Evolutionary conservation across 2,888 invertebrate genomes (phyloP), one percentile per base, ranked within the genome.

Genomic region (Xestia rhomboidea): DNA sequence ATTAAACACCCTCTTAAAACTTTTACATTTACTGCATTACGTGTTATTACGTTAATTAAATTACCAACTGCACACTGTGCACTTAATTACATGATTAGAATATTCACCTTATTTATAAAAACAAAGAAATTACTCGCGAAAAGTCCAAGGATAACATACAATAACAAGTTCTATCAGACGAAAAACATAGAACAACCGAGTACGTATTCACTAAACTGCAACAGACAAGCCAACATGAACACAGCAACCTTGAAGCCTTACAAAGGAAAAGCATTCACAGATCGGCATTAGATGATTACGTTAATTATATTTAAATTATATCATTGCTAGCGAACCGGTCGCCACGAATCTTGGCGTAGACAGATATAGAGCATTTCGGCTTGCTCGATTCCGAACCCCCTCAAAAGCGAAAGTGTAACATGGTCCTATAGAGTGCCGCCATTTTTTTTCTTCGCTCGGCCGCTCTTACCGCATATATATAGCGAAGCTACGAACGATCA

Each of bases 401-500:
- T 94, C 93, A 91, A 96, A 94, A 96, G 97, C 97, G 97, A 97
- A 97, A 97, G 97, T 97, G 93, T 96, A 95, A 90, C 95, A 93
- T 94, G 92, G 96, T 96, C 96, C 96, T 96, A 95, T 93, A 89
- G 92, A 91, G 90, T 87, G 90, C 87, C 92, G 94, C 92, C 93
- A 94, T 94, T 95, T 96, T 96, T 91, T 96, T 95, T 95, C 92
- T 93, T 94, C 96, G 96, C 92, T 95, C 96, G 93, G 95, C 92
- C 96, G 94, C 95, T 95, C 95, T 92, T 95, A 91, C 93, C 89
- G 93, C 93, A 95, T 96, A 97, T 97, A 96, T 96, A 96, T 95
- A 95, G 93, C 95, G 94, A 93, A 92, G 94, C 92, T 87, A 90
- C 92, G 88, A 89, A 92, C 91, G 90, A 93, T 89, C 95, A 94